A percentile compares a stretch with the other conserved stretches of the same genome.
These are phyloP conservation scores for Cyprinodon tularosa DNA, from an alignment of 2,113 vertebrate species.

Conservation along the genomic window DNA sequence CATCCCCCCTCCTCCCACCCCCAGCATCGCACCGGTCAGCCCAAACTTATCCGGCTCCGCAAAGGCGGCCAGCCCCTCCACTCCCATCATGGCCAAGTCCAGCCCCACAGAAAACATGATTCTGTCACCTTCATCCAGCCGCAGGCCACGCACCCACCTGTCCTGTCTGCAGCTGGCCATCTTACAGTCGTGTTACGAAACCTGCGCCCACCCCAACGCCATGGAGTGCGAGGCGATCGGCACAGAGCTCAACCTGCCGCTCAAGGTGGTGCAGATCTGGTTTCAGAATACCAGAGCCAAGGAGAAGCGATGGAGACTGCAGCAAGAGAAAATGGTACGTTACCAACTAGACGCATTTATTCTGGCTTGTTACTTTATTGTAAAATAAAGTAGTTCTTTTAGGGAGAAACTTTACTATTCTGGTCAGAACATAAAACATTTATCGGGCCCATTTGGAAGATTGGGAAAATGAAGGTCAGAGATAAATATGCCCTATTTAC, in stretches of 20 bases:
- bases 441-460: no score
- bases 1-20: conserved; percentile 64
- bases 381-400: background rate
- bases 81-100: conserved; percentile 61
- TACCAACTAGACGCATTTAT: background rate
- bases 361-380: background rate
- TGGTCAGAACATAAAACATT: no score
- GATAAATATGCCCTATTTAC: no score
- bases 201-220: conserved; percentile 90
- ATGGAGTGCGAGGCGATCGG: conserved; percentile 90
- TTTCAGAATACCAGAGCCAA: conserved; percentile 94
- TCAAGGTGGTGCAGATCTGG: conserved; percentile 93
- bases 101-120: conserved; percentile 73
- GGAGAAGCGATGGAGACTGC: conserved; percentile 90
- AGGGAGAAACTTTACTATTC: no score
- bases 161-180: conserved; percentile 89
- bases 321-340: conserved; percentile 83
- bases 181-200: conserved; percentile 90
- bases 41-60: conserved; percentile 56
- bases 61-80: conserved; percentile 60
- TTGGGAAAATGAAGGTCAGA: no score
- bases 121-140: conserved; percentile 78
- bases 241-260: conserved; percentile 86
- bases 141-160: conserved; percentile 89
- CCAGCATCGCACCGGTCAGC: conserved; percentile 70